phyloP scores from a whole-genome alignment of 2,797 vertebrate species.

The Eulemur rubriventer region DNA sequence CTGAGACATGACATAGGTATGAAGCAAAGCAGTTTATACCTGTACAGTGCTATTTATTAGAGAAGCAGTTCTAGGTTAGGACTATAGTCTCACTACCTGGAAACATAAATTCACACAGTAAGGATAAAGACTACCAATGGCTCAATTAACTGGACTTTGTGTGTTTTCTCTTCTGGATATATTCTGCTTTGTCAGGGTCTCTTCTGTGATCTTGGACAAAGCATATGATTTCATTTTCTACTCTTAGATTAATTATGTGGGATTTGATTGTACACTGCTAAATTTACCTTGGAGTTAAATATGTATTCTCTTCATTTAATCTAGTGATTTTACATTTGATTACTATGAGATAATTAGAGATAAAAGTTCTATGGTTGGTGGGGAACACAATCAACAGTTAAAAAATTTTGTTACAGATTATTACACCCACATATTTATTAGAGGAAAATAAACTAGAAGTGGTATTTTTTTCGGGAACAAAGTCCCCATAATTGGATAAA shows the following conservation, averaged over 20 bases:
- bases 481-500: neutral
- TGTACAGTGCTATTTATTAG: neutral
- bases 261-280: conserved; percentile 64
- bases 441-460: neutral
- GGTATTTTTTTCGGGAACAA: neutral
- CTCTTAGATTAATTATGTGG: conserved; percentile 60
- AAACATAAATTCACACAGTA: neutral
- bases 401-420: conserved; percentile 29
- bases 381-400: conserved; percentile 44
- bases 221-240: conserved; percentile 55
- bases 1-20: conserved; percentile 52
- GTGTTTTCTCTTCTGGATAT: neutral
- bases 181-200: neutral
- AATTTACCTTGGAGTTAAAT: conserved; percentile 68
- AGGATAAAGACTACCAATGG: neutral
- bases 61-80: conserved; percentile 21
- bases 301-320: conserved; percentile 59
- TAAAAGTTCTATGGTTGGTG: conserved; percentile 29
- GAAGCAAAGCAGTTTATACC: conserved; percentile 44
- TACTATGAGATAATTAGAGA: conserved; percentile 48
- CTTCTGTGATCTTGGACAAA: conserved; percentile 41
- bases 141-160: neutral
- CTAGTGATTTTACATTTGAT: conserved; percentile 63
- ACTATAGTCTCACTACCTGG: neutral
- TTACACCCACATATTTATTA: conserved; percentile 9